phyloP scores from a whole-genome alignment of 2,113 vertebrate species.

The Sigmodon hispidus region DNA sequence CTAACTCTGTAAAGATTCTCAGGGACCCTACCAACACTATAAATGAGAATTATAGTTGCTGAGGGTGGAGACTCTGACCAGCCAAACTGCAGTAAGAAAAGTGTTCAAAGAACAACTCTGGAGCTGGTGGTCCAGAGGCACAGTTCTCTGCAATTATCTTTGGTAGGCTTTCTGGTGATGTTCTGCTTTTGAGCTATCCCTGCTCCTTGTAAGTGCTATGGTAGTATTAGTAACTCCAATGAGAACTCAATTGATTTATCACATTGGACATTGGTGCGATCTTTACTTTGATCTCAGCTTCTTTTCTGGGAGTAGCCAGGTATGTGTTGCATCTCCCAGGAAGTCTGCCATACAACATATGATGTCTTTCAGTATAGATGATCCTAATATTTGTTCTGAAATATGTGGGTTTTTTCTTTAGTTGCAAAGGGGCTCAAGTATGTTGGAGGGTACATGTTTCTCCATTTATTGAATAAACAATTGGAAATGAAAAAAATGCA shows the following conservation, averaged over 20 bases:
- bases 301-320: background rate
- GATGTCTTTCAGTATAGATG: background rate
- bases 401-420: background rate
- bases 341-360: background rate
- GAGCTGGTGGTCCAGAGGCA: background rate
- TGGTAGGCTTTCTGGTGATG: background rate
- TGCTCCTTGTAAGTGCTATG: background rate
- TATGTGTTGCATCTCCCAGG: background rate
- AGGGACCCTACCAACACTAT: background rate
- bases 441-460: conserved; percentile 25
- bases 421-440: background rate
- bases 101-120: background rate
- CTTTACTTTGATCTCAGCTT: background rate
- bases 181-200: background rate
- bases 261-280: background rate
- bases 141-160: background rate
- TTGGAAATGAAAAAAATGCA: background rate
- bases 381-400: background rate
- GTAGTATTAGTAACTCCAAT: background rate
- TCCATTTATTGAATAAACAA: conserved; percentile 45
- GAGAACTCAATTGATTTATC: background rate
- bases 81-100: background rate
- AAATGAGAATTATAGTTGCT: background rate
- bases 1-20: background rate
- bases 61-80: background rate